Conservation (phyloP, 2,113 vertebrate species). For the Danionella cerebrum region DNA sequence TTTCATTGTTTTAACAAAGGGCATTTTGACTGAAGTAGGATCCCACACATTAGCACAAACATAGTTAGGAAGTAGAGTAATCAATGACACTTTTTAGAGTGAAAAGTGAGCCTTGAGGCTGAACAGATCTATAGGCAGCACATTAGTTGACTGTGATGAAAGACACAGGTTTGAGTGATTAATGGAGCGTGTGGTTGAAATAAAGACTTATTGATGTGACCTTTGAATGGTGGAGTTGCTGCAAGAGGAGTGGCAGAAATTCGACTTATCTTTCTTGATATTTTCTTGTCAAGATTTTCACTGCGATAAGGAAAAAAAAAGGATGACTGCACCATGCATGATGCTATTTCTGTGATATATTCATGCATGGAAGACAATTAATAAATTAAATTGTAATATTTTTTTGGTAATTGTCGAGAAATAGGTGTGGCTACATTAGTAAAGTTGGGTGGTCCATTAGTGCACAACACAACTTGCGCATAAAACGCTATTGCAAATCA, state of each 20-base stretch:
- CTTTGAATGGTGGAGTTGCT: slow-evolving; percentile 23
- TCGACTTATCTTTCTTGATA: slow-evolving; percentile 3
- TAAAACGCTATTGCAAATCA: too few species aligned
- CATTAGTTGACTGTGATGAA: slow-evolving; percentile 19
- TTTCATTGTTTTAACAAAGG: too few species aligned
- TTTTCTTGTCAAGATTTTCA: slow-evolving; percentile 1
- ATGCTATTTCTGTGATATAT: too few species aligned
- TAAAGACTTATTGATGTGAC: slow-evolving; percentile 38
- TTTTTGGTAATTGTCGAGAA: too few species aligned
- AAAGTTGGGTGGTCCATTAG: too few species aligned
- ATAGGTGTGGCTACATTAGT: too few species aligned
- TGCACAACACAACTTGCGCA: too few species aligned
- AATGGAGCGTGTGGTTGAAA: slow-evolving; percentile 14
- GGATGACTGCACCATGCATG: too few species aligned
- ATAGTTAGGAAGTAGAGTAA: background rate
- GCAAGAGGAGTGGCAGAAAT: slow-evolving; percentile 28
- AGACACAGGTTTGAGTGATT: slow-evolving; percentile 22
- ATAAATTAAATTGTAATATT: too few species aligned
- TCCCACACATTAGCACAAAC: background rate
- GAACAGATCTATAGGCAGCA: slow-evolving; percentile 17
- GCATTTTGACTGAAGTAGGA: background rate
- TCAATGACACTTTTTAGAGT: slow-evolving; percentile 18
- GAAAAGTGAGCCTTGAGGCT: slow-evolving; percentile 1
- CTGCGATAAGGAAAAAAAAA: background rate
- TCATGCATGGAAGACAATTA: too few species aligned